Evolutionary conservation across 2,888 invertebrate species (phyloP).

Genomic region (Xestia c-nigrum): DNA sequence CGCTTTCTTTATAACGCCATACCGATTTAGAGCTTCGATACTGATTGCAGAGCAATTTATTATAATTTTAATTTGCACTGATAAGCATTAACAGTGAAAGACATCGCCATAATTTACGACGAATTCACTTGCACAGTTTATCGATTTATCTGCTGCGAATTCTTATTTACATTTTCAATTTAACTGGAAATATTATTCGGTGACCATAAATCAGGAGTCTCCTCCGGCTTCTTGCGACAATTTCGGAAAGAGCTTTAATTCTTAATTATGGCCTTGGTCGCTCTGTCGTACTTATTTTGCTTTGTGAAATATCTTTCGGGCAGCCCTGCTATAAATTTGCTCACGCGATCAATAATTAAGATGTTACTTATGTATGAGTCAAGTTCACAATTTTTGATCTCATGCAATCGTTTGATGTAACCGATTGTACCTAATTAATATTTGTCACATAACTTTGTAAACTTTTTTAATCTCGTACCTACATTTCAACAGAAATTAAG

Average conservation of each 20-base stretch:
- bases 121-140: conserved; percentile 72
- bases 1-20: conserved; percentile 7
- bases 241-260: conserved; percentile 85
- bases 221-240: conserved; percentile 80
- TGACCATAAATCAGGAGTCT: conserved; percentile 81
- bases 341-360: conserved; percentile 82
- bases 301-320: conserved; percentile 79
- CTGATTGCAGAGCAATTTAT: conserved; percentile 50
- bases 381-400: conserved; percentile 57
- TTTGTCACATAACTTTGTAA: conserved; percentile 3
- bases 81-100: conserved; percentile 59
- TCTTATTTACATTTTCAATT: conserved; percentile 82
- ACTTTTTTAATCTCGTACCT: neutral
- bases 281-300: conserved; percentile 84
- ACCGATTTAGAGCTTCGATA: conserved; percentile 46
- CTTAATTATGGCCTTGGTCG: conserved; percentile 85
- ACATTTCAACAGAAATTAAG: neutral
- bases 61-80: conserved; percentile 60
- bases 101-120: conserved; percentile 62
- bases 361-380: conserved; percentile 69
- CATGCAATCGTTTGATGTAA: conserved; percentile 53
- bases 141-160: conserved; percentile 78
- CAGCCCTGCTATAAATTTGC: conserved; percentile 79
- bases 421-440: conserved; percentile 38
- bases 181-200: conserved; percentile 82